Percentiles rank a stretch among this genome's conserved stretches.
Conservation (phyloP, 2,888 invertebrate genomes). For the Polyommatus icarus region DNA sequence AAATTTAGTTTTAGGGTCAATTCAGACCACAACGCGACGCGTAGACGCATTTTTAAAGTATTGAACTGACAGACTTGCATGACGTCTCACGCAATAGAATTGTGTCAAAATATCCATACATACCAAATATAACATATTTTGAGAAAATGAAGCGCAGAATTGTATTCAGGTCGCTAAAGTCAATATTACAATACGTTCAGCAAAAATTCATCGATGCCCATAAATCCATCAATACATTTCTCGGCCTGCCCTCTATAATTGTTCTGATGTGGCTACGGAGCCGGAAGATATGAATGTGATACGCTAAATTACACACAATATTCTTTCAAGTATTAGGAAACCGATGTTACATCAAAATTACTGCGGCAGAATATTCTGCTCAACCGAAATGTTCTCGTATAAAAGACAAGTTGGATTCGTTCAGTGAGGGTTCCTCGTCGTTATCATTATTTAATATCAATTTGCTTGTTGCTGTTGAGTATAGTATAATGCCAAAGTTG, state of each 20-base stretch:
- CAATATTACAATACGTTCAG: conserved; percentile 19
- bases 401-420: not conserved
- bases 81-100: too few relatives aligned
- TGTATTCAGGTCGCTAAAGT: not conserved
- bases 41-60: too few relatives aligned
- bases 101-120: too few relatives aligned
- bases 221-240: conserved; percentile 27
- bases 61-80: too few relatives aligned
- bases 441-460: not conserved
- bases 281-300: conserved; percentile 41
- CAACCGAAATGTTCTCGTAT: too few relatives aligned
- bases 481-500: not conserved
- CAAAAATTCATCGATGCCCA: conserved; percentile 31
- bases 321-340: conserved; percentile 33
- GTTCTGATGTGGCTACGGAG: conserved; percentile 34
- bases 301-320: conserved; percentile 37
- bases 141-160: not conserved
- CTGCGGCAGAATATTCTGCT: too few relatives aligned
- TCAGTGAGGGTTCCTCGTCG: not conserved
- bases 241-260: conserved; percentile 29
- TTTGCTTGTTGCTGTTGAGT: not conserved
- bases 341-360: conserved; percentile 20
- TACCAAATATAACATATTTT: not conserved
- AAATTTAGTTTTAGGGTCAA: too few relatives aligned
- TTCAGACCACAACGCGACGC: too few relatives aligned